Percentiles rank a stretch among this genome's conserved stretches.
These are phyloP conservation scores for Copidosoma aretas DNA, from an alignment of 2,888 invertebrate genomes.

Conservation along the genomic window DNA sequence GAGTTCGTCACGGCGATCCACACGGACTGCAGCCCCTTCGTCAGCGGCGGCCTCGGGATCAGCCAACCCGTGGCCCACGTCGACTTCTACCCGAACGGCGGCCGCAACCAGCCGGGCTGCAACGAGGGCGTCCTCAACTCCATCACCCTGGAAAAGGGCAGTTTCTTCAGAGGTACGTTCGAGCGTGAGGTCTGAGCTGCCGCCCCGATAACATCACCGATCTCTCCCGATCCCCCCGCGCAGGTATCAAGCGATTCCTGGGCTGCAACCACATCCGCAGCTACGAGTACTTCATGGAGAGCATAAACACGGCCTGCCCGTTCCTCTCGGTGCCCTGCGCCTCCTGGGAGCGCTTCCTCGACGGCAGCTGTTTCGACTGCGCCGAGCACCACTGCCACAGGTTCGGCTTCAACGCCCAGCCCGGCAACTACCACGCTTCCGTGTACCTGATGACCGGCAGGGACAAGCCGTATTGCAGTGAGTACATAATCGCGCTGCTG, in stretches of 20 bases:
- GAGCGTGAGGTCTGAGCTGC: too few species aligned
- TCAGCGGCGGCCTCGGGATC: constrained; percentile 81
- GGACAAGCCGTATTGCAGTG: constrained; percentile 78
- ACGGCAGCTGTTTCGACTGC: constrained; percentile 76
- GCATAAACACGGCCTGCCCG: constrained; percentile 78
- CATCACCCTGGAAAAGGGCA: constrained; percentile 70
- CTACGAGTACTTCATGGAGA: constrained; percentile 83
- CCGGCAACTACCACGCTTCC: constrained; percentile 59
- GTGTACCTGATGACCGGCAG: constrained; percentile 78
- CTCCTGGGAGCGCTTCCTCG: constrained; percentile 76
- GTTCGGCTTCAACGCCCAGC: constrained; percentile 71
- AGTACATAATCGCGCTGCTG: constrained; percentile 58
- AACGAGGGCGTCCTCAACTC: constrained; percentile 69
- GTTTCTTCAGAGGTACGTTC: constrained; percentile 67
- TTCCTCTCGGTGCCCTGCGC: constrained; percentile 81
- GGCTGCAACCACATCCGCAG: constrained; percentile 90
- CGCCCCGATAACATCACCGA: too few species aligned
- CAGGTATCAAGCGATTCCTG: constrained; percentile 73
- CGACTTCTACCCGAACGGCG: constrained; percentile 92
- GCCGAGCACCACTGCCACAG: constrained; percentile 71
- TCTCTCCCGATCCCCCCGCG: neutral
- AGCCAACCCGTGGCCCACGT: constrained; percentile 84
- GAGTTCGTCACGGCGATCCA: constrained; percentile 89
- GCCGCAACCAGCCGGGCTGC: constrained; percentile 78
- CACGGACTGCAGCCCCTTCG: constrained; percentile 82